These are phyloP conservation scores for Dasysyrphus tricinctus DNA, from an alignment of 2,888 invertebrate species.

Conservation along the genomic window DNA sequence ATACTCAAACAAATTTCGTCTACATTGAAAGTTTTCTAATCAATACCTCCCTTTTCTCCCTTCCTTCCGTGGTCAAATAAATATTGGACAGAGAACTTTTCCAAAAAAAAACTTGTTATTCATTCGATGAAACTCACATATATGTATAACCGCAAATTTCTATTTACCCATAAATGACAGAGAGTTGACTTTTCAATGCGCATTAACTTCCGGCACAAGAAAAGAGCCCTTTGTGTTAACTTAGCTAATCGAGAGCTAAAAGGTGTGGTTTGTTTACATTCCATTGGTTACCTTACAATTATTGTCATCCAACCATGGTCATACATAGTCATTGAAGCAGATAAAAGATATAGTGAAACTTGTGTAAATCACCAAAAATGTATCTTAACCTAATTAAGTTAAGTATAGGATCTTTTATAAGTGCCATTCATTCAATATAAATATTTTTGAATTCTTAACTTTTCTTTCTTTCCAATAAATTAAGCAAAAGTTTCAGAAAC, in stretches of 20 bases:
- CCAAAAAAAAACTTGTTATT: background rate
- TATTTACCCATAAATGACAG: constrained; percentile 48
- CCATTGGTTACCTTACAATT: constrained; percentile 31
- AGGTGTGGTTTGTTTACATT: constrained; percentile 49
- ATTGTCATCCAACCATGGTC: constrained; percentile 6
- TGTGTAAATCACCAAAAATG: background rate
- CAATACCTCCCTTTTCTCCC: background rate
- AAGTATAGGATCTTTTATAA: background rate
- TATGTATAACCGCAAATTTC: constrained; percentile 27
- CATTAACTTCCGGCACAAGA: constrained; percentile 30
- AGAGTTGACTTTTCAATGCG: constrained; percentile 26
- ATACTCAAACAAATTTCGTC: background rate
- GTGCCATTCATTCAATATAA: background rate
- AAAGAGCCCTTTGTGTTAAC: constrained; percentile 57
- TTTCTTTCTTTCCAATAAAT: background rate
- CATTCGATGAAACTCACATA: constrained; percentile 17
- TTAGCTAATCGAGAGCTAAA: constrained; percentile 47
- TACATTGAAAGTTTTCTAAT: background rate
- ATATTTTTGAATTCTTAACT: background rate
- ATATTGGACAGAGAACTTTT: background rate
- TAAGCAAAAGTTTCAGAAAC: too few relatives aligned
- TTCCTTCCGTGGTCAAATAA: background rate
- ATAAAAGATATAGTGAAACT: constrained; percentile 42
- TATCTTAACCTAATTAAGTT: background rate
- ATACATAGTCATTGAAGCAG: constrained; percentile 39